Conservation (phyloP, 2,888 invertebrate species). For the Sipunculus nudus region DNA sequence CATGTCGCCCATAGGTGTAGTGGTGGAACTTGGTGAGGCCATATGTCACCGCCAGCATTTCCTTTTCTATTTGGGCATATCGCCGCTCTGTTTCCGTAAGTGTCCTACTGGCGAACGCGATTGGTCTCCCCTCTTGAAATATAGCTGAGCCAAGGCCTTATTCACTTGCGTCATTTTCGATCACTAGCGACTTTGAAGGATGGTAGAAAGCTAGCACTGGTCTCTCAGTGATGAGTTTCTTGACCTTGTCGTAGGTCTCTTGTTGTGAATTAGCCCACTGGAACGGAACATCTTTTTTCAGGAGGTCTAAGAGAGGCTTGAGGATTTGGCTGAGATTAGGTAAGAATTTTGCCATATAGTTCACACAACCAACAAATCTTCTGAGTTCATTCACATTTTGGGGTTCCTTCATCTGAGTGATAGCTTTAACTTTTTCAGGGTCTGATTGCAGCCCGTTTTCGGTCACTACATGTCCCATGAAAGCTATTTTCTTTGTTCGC, state of each 20-base stretch:
- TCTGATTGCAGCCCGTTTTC: conserved; percentile 28
- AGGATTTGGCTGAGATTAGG: conserved; percentile 23
- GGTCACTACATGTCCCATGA: conserved; percentile 32
- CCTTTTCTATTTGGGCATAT: too few relatives aligned
- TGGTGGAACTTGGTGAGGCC: too few relatives aligned
- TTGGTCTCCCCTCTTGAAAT: too few relatives aligned
- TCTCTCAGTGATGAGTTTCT: conserved; percentile 19
- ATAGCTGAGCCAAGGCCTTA: too few relatives aligned
- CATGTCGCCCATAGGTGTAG: too few relatives aligned
- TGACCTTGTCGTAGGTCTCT: conserved; percentile 33
- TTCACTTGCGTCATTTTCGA: conserved; percentile 39
- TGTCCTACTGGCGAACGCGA: too few relatives aligned
- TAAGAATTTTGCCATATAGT: conserved; percentile 22
- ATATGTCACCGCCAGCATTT: too few relatives aligned
- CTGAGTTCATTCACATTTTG: conserved; percentile 21
- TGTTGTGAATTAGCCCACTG: conserved; percentile 38
- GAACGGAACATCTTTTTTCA: too few relatives aligned
- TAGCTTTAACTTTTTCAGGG: conserved; percentile 30
- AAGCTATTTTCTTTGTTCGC: not conserved
- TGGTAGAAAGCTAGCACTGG: conserved; percentile 37
- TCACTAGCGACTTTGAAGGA: conserved; percentile 9
- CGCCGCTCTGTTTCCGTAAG: too few relatives aligned
- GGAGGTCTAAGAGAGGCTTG: conserved; percentile 27
- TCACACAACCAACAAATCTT: conserved; percentile 35
- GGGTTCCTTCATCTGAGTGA: conserved; percentile 29